Evolutionary conservation across 2,113 vertebrate genomes (phyloP), one percentile per base, ranked within the genome.

Genomic region (Pantherophis guttatus): DNA sequence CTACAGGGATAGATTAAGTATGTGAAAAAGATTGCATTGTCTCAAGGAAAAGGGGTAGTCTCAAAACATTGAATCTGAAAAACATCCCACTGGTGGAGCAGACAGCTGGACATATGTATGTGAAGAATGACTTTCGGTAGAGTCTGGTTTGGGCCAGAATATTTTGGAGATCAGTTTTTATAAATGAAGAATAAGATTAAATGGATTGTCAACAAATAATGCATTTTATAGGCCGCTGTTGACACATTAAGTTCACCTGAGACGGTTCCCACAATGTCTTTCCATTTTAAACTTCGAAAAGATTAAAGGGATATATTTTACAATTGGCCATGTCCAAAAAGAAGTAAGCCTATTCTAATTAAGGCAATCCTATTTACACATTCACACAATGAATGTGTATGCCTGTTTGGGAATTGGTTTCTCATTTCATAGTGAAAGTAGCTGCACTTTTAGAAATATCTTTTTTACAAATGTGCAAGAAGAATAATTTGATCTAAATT

Each of bases 111-210:
- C 21, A 5, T 0, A 0, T 13, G 8, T 23, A 52, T 10, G 33
- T 24, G 26, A 39, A 53, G 19, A 44, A 88, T 10, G 17, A 54
- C 44, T 54, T 57, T 88, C 19, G 0, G 7, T 13, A 21, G 75
- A 39, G 52, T 1, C 0, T 55, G 55, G 0, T 23, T 3, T 88
- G 44, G 75, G 1, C n/a, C 29, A 92, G 48, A 39, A 93, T 93
- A 91, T 94, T 89, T 91, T 87, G 88, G 90, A 94, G 57, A 44
- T 23, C 7, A n/a, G 5, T 9, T 39, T 50, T 75, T 57, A 33
- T 52, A 92, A 62, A 92, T 33, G 24, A 52, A 85, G 87, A 52
- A 33, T 44, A n/a, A 48, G 21, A 55, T 81, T 53, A 23, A 53
- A 91, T 81, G 5, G 29, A 75, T 75, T 91, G 53, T 57, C 15